Evolutionary conservation across 2,113 vertebrate genomes (phyloP).

Genomic region (Chaenogobius annularis): DNA sequence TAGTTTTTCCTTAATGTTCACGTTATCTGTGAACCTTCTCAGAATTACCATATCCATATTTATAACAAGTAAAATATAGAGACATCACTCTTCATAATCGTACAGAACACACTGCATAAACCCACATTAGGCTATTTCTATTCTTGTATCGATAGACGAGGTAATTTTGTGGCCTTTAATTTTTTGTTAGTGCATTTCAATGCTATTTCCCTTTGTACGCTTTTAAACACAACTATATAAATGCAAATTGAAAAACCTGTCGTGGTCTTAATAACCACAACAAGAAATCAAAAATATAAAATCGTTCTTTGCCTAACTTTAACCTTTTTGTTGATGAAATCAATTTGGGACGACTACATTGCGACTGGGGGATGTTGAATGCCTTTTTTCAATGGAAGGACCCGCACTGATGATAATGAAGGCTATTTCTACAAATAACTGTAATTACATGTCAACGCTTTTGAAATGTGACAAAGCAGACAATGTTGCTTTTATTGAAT

Average conservation of each 20-base stretch:
- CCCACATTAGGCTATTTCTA: too few relatives aligned
- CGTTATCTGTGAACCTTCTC: neutral
- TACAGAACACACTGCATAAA: too few relatives aligned
- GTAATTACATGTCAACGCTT: slow-evolving; percentile 74
- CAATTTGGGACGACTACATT: slow-evolving; percentile 7
- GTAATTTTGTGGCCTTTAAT: neutral
- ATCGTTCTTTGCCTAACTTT: neutral
- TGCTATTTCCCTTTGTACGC: neutral
- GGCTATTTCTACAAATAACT: slow-evolving; percentile 73
- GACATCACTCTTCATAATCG: too few relatives aligned
- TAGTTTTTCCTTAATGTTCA: slow-evolving; percentile 11
- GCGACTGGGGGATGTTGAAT: slow-evolving; percentile 28
- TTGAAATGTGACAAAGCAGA: slow-evolving; percentile 76
- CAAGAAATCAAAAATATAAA: neutral
- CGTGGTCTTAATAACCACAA: neutral
- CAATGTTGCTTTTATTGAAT: slow-evolving; percentile 76
- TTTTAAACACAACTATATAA: neutral
- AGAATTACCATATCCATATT: too few relatives aligned
- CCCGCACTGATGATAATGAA: slow-evolving; percentile 63
- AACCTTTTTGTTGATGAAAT: slow-evolving; percentile 4
- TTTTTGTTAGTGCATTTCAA: neutral
- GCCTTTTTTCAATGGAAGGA: slow-evolving; percentile 32
- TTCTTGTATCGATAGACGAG: neutral
- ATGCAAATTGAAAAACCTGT: neutral
- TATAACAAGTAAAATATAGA: too few relatives aligned